Base-by-base conservation (phyloP, 2,797 vertebrate species). In the Hemibagrus guttatus region DNA sequence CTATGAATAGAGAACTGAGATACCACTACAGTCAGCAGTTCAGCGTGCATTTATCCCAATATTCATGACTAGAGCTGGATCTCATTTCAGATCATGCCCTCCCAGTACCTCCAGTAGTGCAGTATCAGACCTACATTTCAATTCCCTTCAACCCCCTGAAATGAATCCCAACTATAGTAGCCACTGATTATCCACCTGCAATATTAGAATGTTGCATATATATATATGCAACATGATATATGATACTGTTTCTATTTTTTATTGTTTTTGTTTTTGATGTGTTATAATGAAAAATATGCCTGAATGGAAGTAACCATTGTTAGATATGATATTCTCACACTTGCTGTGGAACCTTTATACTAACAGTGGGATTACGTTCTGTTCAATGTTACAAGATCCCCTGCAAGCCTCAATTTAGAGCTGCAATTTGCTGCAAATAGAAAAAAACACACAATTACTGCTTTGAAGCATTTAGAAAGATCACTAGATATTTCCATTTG, bases 1-100 rank as follows among this genome's bases (percentile, higher is more conserved):
- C 94, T 94, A 93, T 95, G 94, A 95, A 95, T 95, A 94, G 94
- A 94, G 91, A 89, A 89, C 91, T 91, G 72, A 86, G 91, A 92
- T 91, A 92, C 78, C 72, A 85, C 85, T 86, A 86, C 76, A 92
- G 95, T 96, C 95, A 95, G 95, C 95, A 95, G 89, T 94, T 95
- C 92, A 90, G 87, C 86, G 58, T 78, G 81, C 88, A 84, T 91
- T 90, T 90, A 75, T 85, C 83, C 75, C 88, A 90, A 90, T 91
- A 84, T 91, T 89, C 87, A 90, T 87, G 92, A 91, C 92, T 91
- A 88, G 90, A 90, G 86, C n/a, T 90, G 89, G 93, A 93, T 95
- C 91, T 89, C 87, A 91, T 95, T 95, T 95, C 94, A 94, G 81
- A 88, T 46, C 52, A 89, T 89, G 90, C 88, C 80, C 89, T 86